Evolutionary conservation across 2,113 vertebrate species (phyloP), one percentile per base, ranked within the genome.

Genomic region (Collichthys lucidus): DNA sequence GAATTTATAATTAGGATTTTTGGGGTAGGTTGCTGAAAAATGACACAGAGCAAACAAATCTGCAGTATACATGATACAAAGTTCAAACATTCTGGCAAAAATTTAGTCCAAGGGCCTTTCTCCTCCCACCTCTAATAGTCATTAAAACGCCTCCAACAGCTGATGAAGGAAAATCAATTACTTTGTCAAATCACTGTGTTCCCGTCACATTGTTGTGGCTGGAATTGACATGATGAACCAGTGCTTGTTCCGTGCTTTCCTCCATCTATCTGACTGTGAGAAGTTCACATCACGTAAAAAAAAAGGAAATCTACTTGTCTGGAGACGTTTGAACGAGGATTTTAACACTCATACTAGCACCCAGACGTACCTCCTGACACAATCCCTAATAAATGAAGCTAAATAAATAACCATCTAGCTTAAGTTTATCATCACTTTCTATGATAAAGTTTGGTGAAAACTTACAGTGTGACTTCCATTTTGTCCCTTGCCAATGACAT

Each of bases 101-200:
- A 20, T 47, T 35, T 53, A 35, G 19, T 40, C 24, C 12, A n/a
- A 12, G 19, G 1, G 15, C 24, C 6, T 5, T 44, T n/a, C 56
- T 65, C 67, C 24, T 79, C 40, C 74, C 77, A 67, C 77, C 67
- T 55, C 85, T 81, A 80, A 86, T 66, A 60, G 67, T 56, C 24
- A 79, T 90, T 84, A 90, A 82, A 89, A 86, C 72, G 5, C 64
- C 15, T 84, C 50, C 74, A 59, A 35, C 76, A 86, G 77, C 81
- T 69, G 88, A 77, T 85, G 93, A 94, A 90, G 59, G 92, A 76
- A 94, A 94, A 95, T 92, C 93, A 78, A 86, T 94, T 87, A 91
- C 90, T 92, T 92, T 93, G 84, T 92, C 88, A 91, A 80, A 91
- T 86, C 20, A 1, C 67, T 84, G 80, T 76, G 88, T 89, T 91